Evolutionary conservation across 2,888 invertebrate genomes (phyloP), one percentile per base, ranked within the genome.

Genomic region (Rhingia rostrata): DNA sequence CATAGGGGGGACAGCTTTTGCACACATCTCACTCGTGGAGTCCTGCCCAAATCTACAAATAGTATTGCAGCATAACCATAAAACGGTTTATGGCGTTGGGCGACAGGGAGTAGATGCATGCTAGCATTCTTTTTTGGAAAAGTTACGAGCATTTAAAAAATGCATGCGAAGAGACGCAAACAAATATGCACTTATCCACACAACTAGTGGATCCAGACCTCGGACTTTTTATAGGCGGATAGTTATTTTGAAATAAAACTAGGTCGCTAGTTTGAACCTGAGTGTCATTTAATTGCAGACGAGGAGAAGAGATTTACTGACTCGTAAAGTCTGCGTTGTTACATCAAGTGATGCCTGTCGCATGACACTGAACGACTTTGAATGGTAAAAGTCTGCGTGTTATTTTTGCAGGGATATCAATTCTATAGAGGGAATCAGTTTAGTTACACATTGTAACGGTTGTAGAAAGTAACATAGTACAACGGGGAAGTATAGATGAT

Each of bases 161-260:
- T 54, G 41, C 45, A 67, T 56, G 30, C 22, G 33, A 37, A 43
- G 4, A 9, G 14, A 22, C 49, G 30, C 7, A 49, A 9, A 10
- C 7, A 41, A 6, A 41, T 3, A 64, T 4, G 7, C 30, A 32
- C 37, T 49, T 47, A 3, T 30, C 10, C 9, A 6, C 35, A 5
- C 7, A 22, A 22, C 9, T 49, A 49, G 30, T 49, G 30, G 22
- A 22, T 60, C 45, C 41, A 32, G 43, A 54, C 33, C 14, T 45
- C 33, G 41, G 41, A 54, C 9, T 33, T 43, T 54, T 45, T 45
- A 22, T 14, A 7, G 33, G 22, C 22, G 4, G 30, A 10, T 33
- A 54, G 37, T 51, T 64, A 30, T 39, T 49, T 12, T 63, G 39
- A 9, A 66, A 66, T 66, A 54, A 66, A 66, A 54, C 33, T 39